These are phyloP conservation scores for Odontophorus gujanensis DNA, from an alignment of 2,113 vertebrate genomes.

Conservation along the genomic window DNA sequence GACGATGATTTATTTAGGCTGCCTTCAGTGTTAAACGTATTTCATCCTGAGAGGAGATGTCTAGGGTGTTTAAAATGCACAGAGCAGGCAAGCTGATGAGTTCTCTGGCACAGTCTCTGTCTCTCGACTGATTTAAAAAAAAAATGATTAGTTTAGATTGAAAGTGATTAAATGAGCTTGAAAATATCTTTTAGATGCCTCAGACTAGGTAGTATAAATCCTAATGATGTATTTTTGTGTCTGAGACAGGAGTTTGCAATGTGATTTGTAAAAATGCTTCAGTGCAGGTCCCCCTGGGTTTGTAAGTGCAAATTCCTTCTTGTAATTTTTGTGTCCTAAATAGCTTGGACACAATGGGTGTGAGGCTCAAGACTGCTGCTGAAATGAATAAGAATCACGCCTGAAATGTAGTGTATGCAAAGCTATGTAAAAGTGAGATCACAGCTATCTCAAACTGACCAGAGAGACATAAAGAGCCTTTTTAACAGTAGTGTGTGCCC, in stretches of 20 bases:
- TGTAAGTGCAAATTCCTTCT: background rate
- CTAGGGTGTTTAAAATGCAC: background rate
- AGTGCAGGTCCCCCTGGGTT: background rate
- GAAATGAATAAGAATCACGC: background rate
- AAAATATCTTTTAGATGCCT: background rate
- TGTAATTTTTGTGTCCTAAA: background rate
- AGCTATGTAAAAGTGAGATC: background rate
- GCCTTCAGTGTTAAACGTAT: background rate
- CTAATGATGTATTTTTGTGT: background rate
- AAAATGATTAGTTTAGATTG: background rate
- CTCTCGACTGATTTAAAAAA: background rate
- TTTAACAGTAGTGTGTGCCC: background rate
- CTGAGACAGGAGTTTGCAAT: background rate
- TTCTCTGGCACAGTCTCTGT: background rate
- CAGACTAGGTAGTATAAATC: background rate
- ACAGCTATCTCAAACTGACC: background rate
- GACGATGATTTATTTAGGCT: background rate
- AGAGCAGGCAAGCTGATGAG: background rate
- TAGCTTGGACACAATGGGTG: background rate
- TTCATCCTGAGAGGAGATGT: background rate
- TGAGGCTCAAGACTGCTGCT: background rate
- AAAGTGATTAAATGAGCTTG: background rate
- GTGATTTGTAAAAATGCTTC: background rate
- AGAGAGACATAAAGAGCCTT: background rate
- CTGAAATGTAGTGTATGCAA: background rate